Evolutionary conservation across 2,888 invertebrate genomes (phyloP), one percentile per base, ranked within the genome.

Genomic region (Thyatira batis): DNA sequence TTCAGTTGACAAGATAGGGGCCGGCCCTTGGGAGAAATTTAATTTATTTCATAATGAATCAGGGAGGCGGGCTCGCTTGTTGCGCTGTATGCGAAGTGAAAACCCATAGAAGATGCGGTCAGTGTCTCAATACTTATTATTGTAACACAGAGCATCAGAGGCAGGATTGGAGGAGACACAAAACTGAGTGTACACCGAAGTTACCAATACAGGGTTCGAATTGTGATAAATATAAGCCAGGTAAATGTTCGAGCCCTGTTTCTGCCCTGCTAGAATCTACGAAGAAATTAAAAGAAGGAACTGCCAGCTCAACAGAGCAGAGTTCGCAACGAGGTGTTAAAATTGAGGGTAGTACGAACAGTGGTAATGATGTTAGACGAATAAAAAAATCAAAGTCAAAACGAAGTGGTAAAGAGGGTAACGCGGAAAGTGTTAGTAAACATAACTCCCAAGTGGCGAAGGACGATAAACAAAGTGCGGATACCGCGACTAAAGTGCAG

Each of bases 101-200:
- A 73, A 94, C 94, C 68, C 85, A 95, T 69, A 88, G 94, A 61
- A 94, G 96, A 70, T 97, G 97, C 85, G 94, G 94, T 65, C 94
- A 95, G 68, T 97, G 97, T 82, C 95, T 95, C 77, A 86, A 85
- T 57, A 93, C 94, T 50, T 95, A 94, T 84, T 97, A 97, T 84
- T 97, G 97, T 86, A 95, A 94, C 57, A 95, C 94, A 67, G 95
- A 94, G 61, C 97, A 97, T 82, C 97, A 97, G 85, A 94, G 93
- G 62, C 90, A 94, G 71, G 95, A 97, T 79, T 97, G 97, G 97
- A 94, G 94, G 76, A 92, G 90, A 65, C 97, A 97, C 78, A 96
- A 94, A 89, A 85, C 84, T 66, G 89, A 92, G 68, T 95, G 95
- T 79, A 83, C 85, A 51, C 83, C 84, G 39, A 89, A 91, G 71